Percentiles rank a stretch among this genome's conserved stretches.
phyloP scores from a whole-genome alignment of 2,888 invertebrate genomes.

The Pseudococcus jackbeardsleyi region DNA sequence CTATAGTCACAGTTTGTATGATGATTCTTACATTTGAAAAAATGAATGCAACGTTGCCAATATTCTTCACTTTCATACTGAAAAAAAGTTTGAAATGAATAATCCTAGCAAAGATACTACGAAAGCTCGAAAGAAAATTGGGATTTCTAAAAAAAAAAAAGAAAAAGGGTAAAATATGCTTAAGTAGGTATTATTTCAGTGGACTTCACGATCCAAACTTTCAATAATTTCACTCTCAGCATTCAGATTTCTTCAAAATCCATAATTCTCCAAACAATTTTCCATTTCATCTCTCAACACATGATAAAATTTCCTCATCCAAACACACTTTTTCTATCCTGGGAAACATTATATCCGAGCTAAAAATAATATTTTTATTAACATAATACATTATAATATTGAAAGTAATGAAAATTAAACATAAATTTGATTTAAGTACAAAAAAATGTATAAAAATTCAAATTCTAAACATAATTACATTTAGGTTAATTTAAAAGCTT shows the following conservation, averaged over 20 bases:
- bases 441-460: conserved; percentile 56
- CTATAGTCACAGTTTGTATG: too few relatives aligned
- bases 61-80: background rate
- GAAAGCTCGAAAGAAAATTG: too few relatives aligned
- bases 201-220: too few relatives aligned
- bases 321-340: background rate
- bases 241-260: too few relatives aligned
- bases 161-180: too few relatives aligned
- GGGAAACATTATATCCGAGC: background rate
- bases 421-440: conserved; percentile 65
- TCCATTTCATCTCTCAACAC: background rate
- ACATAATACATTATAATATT: conserved; percentile 61
- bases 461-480: conserved; percentile 57
- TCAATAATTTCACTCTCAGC: too few relatives aligned
- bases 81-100: background rate
- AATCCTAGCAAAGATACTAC: too few relatives aligned
- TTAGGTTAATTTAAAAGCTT: conserved; percentile 59
- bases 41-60: background rate
- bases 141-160: too few relatives aligned
- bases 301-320: background rate
- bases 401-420: conserved; percentile 64
- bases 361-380: conserved; percentile 62
- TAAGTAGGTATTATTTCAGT: too few relatives aligned
- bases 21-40: too few relatives aligned
- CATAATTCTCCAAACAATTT: too few relatives aligned